Base-by-base conservation (phyloP, 2,113 vertebrate genomes). In the Onychorhynchus coronatus region DNA sequence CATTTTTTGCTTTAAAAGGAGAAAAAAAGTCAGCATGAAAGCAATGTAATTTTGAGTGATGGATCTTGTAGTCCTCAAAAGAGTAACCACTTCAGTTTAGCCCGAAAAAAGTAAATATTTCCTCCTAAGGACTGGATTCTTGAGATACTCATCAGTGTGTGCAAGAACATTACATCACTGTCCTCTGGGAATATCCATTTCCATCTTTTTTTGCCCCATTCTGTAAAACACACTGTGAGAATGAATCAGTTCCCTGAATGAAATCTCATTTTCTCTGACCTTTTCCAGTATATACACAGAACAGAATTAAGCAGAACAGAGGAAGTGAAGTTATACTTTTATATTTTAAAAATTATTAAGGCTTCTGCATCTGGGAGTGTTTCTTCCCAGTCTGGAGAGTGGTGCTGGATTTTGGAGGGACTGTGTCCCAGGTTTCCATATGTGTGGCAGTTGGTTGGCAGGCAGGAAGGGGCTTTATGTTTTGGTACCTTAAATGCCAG, bases 381-480 rank as follows among this genome's bases (percentile, higher is more conserved):
- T 96, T 91, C 84, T 75, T 46, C 11, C 8, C 81, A 86, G 82
- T 20, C 84, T 89, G 91, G 91, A 70, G 31, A 68, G 78, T 27
- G 75, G 71, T 6, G 4, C 25, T 73, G 37, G 35, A 41, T 89
- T 88, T 88, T 14, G 5, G 82, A 80, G 53, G 53, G 65, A 46
- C 74, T n/a, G 0, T 53, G 23, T 85, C 80, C 72, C 89, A 41
- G 59, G n/a, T 68, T 89, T 47, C 67, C 82, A 41, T n/a, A 61
- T 66, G 92, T 68, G 12, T 12, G 44, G 47, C 90, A 77, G 56
- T 41, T 63, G 61, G 12, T 27, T 61, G 59, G 35, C 35, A 39
- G 85, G 58, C 86, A 61, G 91, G 89, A 50, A 66, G 58, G 87
- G 70, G 61, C 91, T 96, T 94, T 92, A 22, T 42, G 39, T 84